Percentiles rank a stretch among this genome's conserved stretches.
Conservation (phyloP, 2,113 vertebrate genomes). For the Pterocles orientalis region DNA sequence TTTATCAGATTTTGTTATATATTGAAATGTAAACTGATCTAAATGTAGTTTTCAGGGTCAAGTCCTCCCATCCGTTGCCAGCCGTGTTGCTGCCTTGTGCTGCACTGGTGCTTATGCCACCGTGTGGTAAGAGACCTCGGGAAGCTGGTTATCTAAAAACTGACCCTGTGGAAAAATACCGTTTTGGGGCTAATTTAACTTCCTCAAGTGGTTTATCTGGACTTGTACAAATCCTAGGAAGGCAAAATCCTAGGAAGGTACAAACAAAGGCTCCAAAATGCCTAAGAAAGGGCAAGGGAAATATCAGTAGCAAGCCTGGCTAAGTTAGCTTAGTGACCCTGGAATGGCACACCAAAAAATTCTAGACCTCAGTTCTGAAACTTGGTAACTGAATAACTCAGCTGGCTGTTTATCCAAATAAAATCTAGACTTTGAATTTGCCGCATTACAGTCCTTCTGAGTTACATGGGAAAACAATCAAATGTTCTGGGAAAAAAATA, state of each 20-base stretch:
- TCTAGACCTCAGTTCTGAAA: neutral
- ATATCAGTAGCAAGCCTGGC: neutral
- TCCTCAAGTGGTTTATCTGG: neutral
- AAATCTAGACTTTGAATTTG: neutral
- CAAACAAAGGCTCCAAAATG: neutral
- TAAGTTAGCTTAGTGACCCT: neutral
- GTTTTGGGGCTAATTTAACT: neutral
- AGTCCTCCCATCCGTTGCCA: neutral
- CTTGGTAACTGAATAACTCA: neutral
- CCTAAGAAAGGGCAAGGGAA: neutral
- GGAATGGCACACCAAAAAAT: neutral
- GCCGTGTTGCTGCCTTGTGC: neutral
- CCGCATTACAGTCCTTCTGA: fast-evolving
- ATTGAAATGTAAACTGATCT: neutral
- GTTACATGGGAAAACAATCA: neutral
- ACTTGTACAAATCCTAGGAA: neutral
- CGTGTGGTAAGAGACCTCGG: neutral
- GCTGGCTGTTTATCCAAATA: neutral
- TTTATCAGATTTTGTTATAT: neutral
- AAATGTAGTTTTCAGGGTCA: neutral
- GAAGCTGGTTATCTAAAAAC: neutral
- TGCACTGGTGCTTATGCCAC: neutral
- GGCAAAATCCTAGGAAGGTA: neutral
- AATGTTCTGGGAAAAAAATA: neutral
- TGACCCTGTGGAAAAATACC: neutral